Conservation (phyloP, 1,140 invertebrate genomes). For the Tetragnatha versicolor region DNA sequence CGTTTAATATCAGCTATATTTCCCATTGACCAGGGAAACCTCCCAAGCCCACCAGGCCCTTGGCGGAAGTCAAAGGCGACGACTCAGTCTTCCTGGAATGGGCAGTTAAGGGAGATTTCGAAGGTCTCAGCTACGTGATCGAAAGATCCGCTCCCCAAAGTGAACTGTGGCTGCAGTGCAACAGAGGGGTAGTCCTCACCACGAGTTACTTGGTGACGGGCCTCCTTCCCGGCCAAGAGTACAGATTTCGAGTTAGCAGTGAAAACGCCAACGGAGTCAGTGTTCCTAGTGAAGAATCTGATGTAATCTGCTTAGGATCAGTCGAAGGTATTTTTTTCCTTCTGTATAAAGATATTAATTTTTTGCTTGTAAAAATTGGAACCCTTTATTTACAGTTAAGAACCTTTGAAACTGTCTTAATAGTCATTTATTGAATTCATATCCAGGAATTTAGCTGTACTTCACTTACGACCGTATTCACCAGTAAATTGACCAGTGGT, state of each 20-base stretch:
- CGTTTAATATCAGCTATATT: too few relatives aligned
- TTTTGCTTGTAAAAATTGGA: background rate
- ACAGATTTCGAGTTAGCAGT: constrained; percentile 35
- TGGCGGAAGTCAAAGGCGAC: background rate
- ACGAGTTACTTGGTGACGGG: background rate
- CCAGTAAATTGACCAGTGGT: too few relatives aligned
- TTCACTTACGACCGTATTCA: too few relatives aligned
- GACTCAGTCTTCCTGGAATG: constrained; percentile 20
- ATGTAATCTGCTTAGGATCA: background rate
- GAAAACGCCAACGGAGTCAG: constrained; percentile 32
- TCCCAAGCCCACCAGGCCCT: constrained; percentile 15
- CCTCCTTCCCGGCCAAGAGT: background rate
- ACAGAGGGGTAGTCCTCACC: background rate
- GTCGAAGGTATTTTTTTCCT: background rate
- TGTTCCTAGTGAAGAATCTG: constrained; percentile 10
- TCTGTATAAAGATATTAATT: background rate
- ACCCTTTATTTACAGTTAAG: background rate
- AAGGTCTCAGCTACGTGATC: background rate
- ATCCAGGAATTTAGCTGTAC: too few relatives aligned
- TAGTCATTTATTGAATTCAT: too few relatives aligned
- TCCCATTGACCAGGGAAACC: constrained; percentile 46
- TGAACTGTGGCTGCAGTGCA: constrained; percentile 34
- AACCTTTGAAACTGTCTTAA: too few relatives aligned
- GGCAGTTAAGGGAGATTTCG: background rate
- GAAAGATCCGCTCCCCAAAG: constrained; percentile 24